Percentiles rank a stretch among this genome's conserved stretches.
Conservation (phyloP, 2,113 vertebrate genomes). For the Lonchura striata region DNA sequence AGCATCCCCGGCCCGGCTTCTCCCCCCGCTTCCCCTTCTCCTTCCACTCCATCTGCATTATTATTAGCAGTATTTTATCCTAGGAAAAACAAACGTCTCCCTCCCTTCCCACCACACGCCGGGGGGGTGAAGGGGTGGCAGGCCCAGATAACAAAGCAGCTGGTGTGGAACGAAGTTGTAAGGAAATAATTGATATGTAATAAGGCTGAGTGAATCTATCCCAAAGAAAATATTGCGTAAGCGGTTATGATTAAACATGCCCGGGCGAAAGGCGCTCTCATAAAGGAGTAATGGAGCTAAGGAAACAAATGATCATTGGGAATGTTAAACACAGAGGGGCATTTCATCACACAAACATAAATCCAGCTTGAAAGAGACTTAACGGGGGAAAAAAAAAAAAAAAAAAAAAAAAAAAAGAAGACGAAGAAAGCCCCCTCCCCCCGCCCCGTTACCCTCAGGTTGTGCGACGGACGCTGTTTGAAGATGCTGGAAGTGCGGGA, state of each 20-base stretch:
- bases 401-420: not conserved
- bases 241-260: conserved; percentile 67
- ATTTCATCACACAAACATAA: conserved; percentile 70
- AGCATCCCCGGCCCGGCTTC: not conserved
- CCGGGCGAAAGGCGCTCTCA: conserved; percentile 58
- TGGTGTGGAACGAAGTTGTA: conserved; percentile 59
- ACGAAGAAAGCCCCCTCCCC: not conserved
- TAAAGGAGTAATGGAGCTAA: conserved; percentile 61
- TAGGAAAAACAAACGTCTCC: conserved; percentile 55
- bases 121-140: not conserved
- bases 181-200: conserved; percentile 68
- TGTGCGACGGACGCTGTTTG: not conserved
- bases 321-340: conserved; percentile 66
- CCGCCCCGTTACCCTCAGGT: not conserved
- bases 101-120: conserved; percentile 38
- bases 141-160: conserved; percentile 67
- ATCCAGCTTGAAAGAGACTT: conserved; percentile 59
- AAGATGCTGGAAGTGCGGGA: not conserved
- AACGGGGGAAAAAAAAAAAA: accelerated
- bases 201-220: conserved; percentile 66
- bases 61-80: conserved; percentile 55
- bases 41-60: conserved; percentile 18
- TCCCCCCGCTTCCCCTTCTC: not conserved
- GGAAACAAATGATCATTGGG: conserved; percentile 67
- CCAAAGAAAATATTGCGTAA: conserved; percentile 76